Percentiles rank a stretch among this genome's conserved stretches.
phyloP scores from a whole-genome alignment of 2,113 vertebrate species.

The Callopanchax toddi region DNA sequence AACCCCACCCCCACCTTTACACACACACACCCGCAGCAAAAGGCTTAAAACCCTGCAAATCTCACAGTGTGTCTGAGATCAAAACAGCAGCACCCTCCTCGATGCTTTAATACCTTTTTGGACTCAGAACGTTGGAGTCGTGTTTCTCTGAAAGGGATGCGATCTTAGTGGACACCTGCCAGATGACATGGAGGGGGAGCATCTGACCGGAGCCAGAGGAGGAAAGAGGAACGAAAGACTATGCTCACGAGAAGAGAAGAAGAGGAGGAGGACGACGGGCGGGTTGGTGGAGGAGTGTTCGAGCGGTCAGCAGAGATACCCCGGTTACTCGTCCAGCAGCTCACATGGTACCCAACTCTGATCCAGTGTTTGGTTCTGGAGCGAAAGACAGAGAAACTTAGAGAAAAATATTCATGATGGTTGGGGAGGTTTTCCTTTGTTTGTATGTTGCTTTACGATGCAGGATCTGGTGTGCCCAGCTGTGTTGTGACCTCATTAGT shows the following conservation, averaged over 20 bases:
- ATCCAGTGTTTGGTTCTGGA: background rate
- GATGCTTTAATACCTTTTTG: background rate
- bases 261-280: conserved; percentile 61
- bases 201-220: conserved; percentile 40
- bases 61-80: conserved; percentile 29
- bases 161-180: conserved; percentile 47
- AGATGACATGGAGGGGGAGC: conserved; percentile 60
- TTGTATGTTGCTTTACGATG: conserved; percentile 32
- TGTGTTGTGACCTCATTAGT: conserved; percentile 66
- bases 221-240: conserved; percentile 51
- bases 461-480: conserved; percentile 50
- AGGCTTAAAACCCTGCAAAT: conserved; percentile 52
- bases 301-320: conserved; percentile 15
- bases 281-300: conserved; percentile 33
- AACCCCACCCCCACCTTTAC: conserved; percentile 61
- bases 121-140: background rate
- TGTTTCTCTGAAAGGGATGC: conserved; percentile 38
- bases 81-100: conserved; percentile 7
- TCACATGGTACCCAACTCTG: conserved; percentile 50
- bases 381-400: background rate
- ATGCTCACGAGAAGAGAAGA: conserved; percentile 65
- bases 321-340: conserved; percentile 30
- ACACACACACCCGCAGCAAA: conserved; percentile 41
- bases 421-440: conserved; percentile 19
- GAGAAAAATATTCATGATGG: background rate